These are phyloP conservation scores for Zaprionus nigranus DNA, from an alignment of 1,140 invertebrate species.

Conservation along the genomic window DNA sequence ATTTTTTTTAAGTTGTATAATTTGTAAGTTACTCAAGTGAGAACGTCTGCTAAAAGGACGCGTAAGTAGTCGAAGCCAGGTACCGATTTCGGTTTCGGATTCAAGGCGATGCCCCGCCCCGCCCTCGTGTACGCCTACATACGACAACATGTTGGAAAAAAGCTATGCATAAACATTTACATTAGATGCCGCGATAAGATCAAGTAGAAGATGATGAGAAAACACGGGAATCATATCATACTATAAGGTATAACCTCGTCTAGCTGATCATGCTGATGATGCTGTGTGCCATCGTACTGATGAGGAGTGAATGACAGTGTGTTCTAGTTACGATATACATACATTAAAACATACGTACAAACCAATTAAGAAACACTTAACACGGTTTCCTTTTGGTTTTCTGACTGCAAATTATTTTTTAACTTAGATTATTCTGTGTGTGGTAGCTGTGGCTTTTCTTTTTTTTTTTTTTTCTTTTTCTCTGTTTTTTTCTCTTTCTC, in stretches of 20 bases:
- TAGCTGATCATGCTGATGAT: not conserved
- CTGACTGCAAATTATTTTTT: conserved; percentile 70
- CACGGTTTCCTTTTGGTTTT: conserved; percentile 22
- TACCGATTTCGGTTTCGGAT: not conserved
- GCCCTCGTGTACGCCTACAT: not conserved
- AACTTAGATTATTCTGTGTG: conserved; percentile 65
- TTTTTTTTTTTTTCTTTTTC: conserved; percentile 40
- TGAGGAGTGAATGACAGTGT: conserved; percentile 27
- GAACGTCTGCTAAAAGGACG: conserved; percentile 63
- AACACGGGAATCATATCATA: not conserved
- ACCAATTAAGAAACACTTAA: conserved; percentile 71
- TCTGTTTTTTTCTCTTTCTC: conserved; percentile 47
- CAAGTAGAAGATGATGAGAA: not conserved
- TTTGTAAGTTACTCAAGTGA: conserved; percentile 52
- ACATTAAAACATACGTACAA: conserved; percentile 62
- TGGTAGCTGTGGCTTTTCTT: conserved; percentile 50
- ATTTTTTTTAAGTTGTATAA: conserved; percentile 42
- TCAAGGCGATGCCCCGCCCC: not conserved
- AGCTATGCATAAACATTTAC: conserved; percentile 55
- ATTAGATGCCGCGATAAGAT: conserved; percentile 39
- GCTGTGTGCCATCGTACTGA: not conserved
- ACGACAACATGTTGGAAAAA: conserved; percentile 26
- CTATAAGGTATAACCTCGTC: not conserved
- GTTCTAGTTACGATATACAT: conserved; percentile 45
- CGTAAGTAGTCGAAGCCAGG: conserved; percentile 17